Evolutionary conservation across 2,888 invertebrate species (phyloP).

Genomic region (Herminia tarsipennalis): DNA sequence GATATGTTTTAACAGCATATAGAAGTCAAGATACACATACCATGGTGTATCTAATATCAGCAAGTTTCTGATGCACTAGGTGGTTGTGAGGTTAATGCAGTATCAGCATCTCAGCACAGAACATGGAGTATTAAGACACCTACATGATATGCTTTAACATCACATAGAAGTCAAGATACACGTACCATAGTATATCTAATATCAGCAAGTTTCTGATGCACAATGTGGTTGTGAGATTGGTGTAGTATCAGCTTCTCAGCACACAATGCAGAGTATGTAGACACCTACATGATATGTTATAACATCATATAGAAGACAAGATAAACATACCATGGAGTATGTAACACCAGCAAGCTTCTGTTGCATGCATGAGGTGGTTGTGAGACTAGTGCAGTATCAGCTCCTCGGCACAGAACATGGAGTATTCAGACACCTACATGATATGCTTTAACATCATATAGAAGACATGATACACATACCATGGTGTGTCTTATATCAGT

Average conservation of each 20-base stretch:
- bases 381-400: slow-evolving; percentile 89
- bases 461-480: slow-evolving; percentile 68
- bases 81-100: slow-evolving; percentile 98
- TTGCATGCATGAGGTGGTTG: slow-evolving; percentile 96
- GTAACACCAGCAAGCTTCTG: slow-evolving; percentile 97
- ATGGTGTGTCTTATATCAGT: slow-evolving; percentile 96
- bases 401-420: no score
- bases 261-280: no score
- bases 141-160: slow-evolving; percentile 74
- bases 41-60: slow-evolving; percentile 96
- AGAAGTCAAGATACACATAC: slow-evolving; percentile 62
- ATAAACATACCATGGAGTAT: slow-evolving; percentile 89
- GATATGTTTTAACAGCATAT: background rate
- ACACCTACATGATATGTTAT: background rate
- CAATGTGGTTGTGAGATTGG: slow-evolving; percentile 98
- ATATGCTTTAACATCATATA: background rate
- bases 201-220: slow-evolving; percentile 96
- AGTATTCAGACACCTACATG: no score
- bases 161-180: background rate
- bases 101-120: slow-evolving; percentile 98
- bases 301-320: background rate
- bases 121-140: slow-evolving; percentile 95
- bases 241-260: background rate
- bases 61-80: slow-evolving; percentile 95
- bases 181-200: slow-evolving; percentile 93